A percentile compares a stretch with the other conserved stretches of the same genome.
Conservation (phyloP, 2,113 vertebrate genomes). For the Blennius ocellaris region DNA sequence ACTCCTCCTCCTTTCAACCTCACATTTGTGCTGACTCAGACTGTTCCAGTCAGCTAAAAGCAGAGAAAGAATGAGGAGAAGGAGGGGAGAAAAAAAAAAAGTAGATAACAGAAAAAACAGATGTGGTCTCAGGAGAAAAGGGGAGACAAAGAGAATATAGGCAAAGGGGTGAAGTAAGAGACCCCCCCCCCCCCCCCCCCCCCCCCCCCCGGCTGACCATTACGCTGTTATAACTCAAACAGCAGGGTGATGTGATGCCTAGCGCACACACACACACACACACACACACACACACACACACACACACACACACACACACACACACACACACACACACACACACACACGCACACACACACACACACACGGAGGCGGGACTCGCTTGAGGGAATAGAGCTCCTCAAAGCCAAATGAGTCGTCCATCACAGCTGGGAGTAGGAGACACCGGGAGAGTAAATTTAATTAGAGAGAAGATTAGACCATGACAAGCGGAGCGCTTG, state of each 20-base stretch:
- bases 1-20: conserved; percentile 52
- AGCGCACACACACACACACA: conserved; percentile 1
- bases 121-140: conserved; percentile 67
- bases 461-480: conserved; percentile 68
- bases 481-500: conserved; percentile 52
- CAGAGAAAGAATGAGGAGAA: conserved; percentile 33
- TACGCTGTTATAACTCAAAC: conserved; percentile 50
- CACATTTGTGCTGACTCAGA: conserved; percentile 81
- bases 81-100: conserved; percentile 11
- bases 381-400: conserved; percentile 45
- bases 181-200: conserved; percentile 15
- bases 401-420: conserved; percentile 72
- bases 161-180: conserved; percentile 54
- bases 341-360: conserved; percentile 26
- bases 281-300: conserved; percentile 23
- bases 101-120: conserved; percentile 69
- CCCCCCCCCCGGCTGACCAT: too few species aligned
- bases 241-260: conserved; percentile 20
- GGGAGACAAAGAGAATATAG: conserved; percentile 26
- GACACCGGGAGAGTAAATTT: conserved; percentile 68
- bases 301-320: conserved; percentile 39
- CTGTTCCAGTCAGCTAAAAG: conserved; percentile 43
- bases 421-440: conserved; percentile 65
- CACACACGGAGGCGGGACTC: conserved; percentile 31
- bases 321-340: conserved; percentile 29